Evolutionary conservation across 2,113 vertebrate species (phyloP).

Genomic region (Hassar affinis): DNA sequence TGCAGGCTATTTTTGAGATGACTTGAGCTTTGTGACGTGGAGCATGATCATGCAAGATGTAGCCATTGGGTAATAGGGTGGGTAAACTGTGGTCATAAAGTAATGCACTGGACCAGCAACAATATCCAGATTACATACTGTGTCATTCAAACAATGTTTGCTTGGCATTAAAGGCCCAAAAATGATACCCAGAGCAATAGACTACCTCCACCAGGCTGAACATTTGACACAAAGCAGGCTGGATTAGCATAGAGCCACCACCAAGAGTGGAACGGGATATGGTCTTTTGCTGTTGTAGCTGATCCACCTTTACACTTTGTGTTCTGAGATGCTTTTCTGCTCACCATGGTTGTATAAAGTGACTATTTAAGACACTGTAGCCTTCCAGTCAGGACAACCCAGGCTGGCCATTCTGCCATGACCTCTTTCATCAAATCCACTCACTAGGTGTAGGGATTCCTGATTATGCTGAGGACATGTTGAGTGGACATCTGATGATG

Average conservation of each 20-base stretch:
- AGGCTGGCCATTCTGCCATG: background rate
- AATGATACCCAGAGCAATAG: background rate
- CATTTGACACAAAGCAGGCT: background rate
- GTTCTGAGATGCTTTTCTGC: background rate
- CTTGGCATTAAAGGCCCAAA: background rate
- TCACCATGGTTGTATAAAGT: background rate
- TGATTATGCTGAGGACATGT: background rate
- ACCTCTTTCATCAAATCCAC: background rate
- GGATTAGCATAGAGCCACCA: background rate
- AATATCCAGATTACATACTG: background rate
- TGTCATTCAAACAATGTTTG: background rate
- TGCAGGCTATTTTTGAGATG: background rate
- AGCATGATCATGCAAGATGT: background rate
- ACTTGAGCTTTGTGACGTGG: background rate
- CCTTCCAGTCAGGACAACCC: background rate
- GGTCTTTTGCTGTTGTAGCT: background rate
- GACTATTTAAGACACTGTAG: background rate
- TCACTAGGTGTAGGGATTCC: background rate
- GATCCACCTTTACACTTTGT: background rate
- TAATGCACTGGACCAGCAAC: background rate
- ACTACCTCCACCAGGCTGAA: background rate
- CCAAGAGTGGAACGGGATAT: background rate
- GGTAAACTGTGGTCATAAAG: background rate
- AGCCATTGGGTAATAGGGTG: too few species aligned
- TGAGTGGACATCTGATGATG: background rate